A percentile compares a stretch with the other conserved stretches of the same genome.
These are phyloP conservation scores for Carollia perspicillata DNA, from an alignment of 2,113 vertebrate species.

Conservation along the genomic window DNA sequence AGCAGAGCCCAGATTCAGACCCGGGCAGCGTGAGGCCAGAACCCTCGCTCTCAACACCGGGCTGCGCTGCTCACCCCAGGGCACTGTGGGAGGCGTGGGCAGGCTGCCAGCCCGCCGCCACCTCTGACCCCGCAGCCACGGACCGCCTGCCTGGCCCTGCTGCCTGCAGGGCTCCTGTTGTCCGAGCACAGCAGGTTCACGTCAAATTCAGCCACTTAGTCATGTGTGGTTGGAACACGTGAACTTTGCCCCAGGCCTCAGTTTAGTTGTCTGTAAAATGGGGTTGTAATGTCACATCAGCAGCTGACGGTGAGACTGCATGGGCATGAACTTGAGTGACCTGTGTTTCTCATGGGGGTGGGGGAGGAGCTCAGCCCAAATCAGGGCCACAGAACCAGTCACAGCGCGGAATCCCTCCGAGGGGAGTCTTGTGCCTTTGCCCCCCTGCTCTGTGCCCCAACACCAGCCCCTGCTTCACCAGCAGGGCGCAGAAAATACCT, in stretches of 20 bases:
- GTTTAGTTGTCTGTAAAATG: neutral
- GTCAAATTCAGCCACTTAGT: neutral
- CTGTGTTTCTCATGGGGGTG: neutral
- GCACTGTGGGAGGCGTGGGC: neutral
- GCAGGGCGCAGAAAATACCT: neutral
- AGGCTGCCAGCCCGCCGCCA: neutral
- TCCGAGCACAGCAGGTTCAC: fast-evolving
- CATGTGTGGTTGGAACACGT: fast-evolving
- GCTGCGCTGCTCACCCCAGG: neutral
- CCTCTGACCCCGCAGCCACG: neutral
- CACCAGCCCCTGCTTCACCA: neutral
- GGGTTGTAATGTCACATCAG: neutral
- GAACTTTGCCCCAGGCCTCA: neutral
- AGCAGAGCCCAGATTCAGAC: neutral
- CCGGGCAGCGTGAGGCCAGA: neutral
- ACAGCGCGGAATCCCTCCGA: neutral
- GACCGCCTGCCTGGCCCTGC: neutral
- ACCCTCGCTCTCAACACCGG: neutral
- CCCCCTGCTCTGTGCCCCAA: neutral
- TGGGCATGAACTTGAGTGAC: neutral
- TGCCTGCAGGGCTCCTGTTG: neutral
- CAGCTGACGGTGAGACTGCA: neutral
- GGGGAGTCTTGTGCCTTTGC: neutral
- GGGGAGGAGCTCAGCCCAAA: neutral
- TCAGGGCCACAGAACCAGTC: neutral